These are phyloP conservation scores for Beris chalybata DNA, from an alignment of 2,888 invertebrate genomes.

Conservation along the genomic window DNA sequence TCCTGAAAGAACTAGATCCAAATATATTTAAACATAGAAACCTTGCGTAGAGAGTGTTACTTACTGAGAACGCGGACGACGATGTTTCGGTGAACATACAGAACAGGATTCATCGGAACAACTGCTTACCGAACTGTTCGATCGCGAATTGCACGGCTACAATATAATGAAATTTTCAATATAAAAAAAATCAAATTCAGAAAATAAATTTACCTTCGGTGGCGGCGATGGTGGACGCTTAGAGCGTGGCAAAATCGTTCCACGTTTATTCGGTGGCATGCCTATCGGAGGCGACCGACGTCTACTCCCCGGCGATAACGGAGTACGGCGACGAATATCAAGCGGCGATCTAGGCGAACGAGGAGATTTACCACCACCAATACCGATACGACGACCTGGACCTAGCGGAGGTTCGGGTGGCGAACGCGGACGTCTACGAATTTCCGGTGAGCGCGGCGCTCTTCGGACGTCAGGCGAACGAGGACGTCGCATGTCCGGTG, in stretches of 20 bases:
- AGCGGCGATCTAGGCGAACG: slow-evolving; percentile 43
- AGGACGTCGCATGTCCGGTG: slow-evolving; percentile 49
- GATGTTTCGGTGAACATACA: slow-evolving; percentile 71
- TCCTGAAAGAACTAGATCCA: not conserved
- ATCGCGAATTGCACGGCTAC: slow-evolving; percentile 64
- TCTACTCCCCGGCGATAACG: slow-evolving; percentile 37
- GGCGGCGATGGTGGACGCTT: slow-evolving; percentile 57
- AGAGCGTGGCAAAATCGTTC: slow-evolving; percentile 53
- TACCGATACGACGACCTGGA: slow-evolving; percentile 34
- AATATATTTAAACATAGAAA: slow-evolving; percentile 4
- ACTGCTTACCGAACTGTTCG: slow-evolving; percentile 76
- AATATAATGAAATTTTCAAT: slow-evolving; percentile 14
- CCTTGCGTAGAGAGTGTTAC: slow-evolving; percentile 17
- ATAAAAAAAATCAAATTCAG: slow-evolving; percentile 1
- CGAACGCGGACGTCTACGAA: slow-evolving; percentile 47
- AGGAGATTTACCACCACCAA: slow-evolving; percentile 48
- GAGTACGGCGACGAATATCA: slow-evolving; percentile 42
- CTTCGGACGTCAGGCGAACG: slow-evolving; percentile 43
- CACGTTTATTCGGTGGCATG: slow-evolving; percentile 38
- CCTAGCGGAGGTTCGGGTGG: slow-evolving; percentile 53
- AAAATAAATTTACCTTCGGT: slow-evolving; percentile 50
- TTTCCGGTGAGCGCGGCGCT: slow-evolving; percentile 51
- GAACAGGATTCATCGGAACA: slow-evolving; percentile 85
- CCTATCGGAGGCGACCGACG: slow-evolving; percentile 51
- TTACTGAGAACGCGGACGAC: slow-evolving; percentile 53